phyloP scores from a whole-genome alignment of 2,113 vertebrate genomes.

The Oreamnos americanus region DNA sequence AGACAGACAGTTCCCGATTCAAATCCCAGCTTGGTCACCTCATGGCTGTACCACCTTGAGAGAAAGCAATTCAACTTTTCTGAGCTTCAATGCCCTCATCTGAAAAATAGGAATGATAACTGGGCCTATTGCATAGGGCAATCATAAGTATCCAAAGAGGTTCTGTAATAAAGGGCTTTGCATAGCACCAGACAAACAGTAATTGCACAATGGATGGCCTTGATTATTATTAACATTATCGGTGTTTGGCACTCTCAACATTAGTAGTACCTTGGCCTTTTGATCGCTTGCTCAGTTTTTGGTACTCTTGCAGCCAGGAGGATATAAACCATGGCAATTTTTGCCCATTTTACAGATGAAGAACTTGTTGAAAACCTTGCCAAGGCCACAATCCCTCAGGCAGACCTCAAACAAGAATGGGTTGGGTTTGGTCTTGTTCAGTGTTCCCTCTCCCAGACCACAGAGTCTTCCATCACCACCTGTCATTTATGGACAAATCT shows the following conservation, averaged over 20 bases:
- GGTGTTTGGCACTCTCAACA: neutral
- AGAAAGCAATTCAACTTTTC: neutral
- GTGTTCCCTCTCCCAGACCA: neutral
- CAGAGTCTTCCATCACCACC: neutral
- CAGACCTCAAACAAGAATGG: neutral
- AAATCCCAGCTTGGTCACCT: neutral
- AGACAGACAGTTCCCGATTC: neutral
- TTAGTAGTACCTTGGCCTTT: neutral
- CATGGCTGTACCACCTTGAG: neutral
- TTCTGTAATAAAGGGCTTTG: neutral
- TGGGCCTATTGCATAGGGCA: neutral
- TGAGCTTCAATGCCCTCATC: neutral
- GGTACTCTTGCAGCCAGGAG: neutral
- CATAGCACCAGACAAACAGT: neutral
- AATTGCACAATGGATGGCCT: neutral
- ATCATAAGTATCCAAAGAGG: neutral
- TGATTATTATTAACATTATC: neutral
- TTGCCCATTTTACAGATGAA: neutral
- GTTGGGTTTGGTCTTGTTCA: neutral
- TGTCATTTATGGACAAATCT: neutral
- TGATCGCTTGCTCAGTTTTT: neutral
- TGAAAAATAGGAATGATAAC: neutral
- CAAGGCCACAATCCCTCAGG: neutral
- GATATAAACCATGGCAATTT: neutral
- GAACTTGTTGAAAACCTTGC: neutral